Conservation (phyloP, 2,113 vertebrate species). For the Manacus vitellinus region DNA sequence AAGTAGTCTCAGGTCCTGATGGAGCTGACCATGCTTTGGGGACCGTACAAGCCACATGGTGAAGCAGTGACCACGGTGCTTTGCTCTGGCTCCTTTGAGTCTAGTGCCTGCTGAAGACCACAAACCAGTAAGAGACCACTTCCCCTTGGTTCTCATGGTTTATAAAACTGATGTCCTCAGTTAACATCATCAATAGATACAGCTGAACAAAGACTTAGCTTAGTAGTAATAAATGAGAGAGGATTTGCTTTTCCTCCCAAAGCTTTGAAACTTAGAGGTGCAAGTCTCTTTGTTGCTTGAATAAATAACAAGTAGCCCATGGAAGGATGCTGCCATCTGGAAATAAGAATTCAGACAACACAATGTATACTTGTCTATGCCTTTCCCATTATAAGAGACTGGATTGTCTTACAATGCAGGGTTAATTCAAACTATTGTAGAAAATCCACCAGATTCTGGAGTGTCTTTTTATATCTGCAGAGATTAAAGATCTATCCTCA, state of each 20-base stretch:
- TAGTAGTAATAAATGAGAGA: not conserved
- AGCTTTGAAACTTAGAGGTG: not conserved
- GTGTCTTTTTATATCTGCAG: not conserved
- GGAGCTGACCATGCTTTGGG: not conserved
- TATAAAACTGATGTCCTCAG: not conserved
- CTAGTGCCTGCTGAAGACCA: not conserved
- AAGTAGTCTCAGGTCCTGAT: not conserved
- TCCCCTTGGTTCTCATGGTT: not conserved
- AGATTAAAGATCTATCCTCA: not conserved
- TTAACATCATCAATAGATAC: not conserved
- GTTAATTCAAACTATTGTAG: not conserved
- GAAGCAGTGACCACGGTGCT: not conserved
- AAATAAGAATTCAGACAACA: not conserved
- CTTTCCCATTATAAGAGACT: not conserved
- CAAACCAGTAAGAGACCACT: not conserved
- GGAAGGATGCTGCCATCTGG: not conserved
- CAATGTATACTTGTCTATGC: not conserved
- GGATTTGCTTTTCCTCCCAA: not conserved
- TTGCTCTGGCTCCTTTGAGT: not conserved
- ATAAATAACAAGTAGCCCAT: not conserved
- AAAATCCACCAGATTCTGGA: not conserved
- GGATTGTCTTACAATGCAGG: not conserved
- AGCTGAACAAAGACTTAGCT: not conserved
- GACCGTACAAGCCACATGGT: accelerated
- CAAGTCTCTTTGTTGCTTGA: not conserved